phyloP scores from a whole-genome alignment of 2,113 vertebrate species.

The Sturnus vulgaris region DNA sequence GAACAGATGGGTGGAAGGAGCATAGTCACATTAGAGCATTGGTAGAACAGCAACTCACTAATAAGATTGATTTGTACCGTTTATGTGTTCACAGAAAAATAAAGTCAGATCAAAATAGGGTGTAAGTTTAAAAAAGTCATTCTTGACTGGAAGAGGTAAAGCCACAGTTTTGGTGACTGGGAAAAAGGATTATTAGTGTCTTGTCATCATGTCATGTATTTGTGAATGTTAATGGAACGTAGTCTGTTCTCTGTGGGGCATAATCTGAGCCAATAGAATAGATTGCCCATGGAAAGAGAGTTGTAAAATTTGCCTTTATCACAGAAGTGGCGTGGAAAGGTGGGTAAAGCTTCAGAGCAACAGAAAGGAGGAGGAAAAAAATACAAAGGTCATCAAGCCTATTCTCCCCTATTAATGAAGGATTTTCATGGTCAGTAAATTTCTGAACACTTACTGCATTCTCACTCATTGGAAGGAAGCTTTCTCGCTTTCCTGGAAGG shows the following conservation, averaged over 20 bases:
- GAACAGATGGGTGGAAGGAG: background rate
- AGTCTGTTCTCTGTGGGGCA: background rate
- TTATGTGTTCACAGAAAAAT: background rate
- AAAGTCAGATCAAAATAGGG: background rate
- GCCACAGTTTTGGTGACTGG: background rate
- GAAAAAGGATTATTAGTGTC: background rate
- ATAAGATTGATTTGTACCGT: background rate
- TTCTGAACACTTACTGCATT: background rate
- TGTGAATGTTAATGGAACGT: background rate
- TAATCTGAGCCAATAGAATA: background rate
- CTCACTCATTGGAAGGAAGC: background rate
- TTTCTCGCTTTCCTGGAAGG: background rate
- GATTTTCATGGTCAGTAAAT: slow-evolving; percentile 44
- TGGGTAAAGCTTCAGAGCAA: slow-evolving; percentile 1
- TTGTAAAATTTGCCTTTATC: slow-evolving; percentile 14
- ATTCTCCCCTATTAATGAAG: background rate
- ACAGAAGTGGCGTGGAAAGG: background rate
- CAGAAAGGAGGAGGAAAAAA: background rate
- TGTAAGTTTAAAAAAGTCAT: background rate
- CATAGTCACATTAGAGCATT: background rate
- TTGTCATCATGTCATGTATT: background rate
- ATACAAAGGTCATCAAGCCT: background rate
- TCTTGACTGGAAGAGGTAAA: background rate
- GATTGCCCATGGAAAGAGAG: background rate
- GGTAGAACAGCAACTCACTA: background rate